Base-by-base conservation (phyloP, 2,113 vertebrate genomes). In the Connochaetes taurinus region DNA sequence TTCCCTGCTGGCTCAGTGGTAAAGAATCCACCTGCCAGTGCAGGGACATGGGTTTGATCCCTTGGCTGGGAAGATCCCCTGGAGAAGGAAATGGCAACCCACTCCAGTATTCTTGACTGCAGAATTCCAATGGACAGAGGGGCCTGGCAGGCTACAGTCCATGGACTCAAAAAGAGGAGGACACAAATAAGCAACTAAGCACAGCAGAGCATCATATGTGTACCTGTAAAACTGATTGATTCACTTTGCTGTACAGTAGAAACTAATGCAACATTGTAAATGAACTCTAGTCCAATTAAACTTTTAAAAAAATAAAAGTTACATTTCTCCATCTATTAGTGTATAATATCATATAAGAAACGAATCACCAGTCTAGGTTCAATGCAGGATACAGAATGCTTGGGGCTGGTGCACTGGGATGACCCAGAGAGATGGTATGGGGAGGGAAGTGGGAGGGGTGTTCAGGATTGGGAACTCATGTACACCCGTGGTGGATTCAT, bases 151-250 rank as follows among this genome's bases (percentile, higher is more conserved):
- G 64, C 64, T 71, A 36, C n/a, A 36, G n/a, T 36, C 19, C 64
- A 71, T 21, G 19, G n/a, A 36, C n/a, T 36, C 9, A 5, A 21
- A 71, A 71, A 11, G n/a, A 23, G n/a, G 36, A 9, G 0, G 17
- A 71, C 17, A 71, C 1, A 10, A 36, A n/a, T 67, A 36, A 11
- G 64, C 9, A 71, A 0, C 64, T 36, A 71, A 71, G 4, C 9
- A 36, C 9, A 21, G 17, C 64, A 36, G 64, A 71, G 9, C 64
- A 0, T 5, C 0, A 5, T 19, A 23, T 23, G 19, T 23, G n/a
- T 71, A 71, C 64, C 64, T 36, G 9, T 11, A 21, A 36, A 71
- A 71, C n/a, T 71, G 64, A 36, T 11, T 36, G 17, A 36, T 36
- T 71, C n/a, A 36, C 19, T 71, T 71, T 71, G 64, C n/a, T 71